Conservation (phyloP, 2,113 vertebrate genomes). For the Murina feae region DNA sequence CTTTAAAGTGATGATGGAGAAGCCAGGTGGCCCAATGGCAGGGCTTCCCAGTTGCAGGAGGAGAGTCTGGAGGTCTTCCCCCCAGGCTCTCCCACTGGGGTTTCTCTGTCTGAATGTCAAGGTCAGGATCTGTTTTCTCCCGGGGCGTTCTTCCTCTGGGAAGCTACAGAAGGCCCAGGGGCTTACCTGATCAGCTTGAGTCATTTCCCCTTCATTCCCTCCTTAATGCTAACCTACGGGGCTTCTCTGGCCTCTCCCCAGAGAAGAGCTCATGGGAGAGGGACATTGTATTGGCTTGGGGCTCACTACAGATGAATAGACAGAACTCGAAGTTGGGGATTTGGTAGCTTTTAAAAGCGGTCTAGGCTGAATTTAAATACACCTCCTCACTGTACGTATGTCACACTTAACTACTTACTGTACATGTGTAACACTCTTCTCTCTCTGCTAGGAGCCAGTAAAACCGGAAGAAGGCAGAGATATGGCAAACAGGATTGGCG, state of each 20-base stretch:
- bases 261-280: background rate
- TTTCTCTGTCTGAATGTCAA: background rate
- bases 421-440: background rate
- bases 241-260: background rate
- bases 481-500: slow-evolving; percentile 88
- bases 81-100: background rate
- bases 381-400: background rate
- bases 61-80: background rate
- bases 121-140: background rate
- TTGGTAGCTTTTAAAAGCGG: background rate
- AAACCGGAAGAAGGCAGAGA: slow-evolving; percentile 88
- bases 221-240: background rate
- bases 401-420: background rate
- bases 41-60: background rate
- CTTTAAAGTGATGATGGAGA: background rate
- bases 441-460: slow-evolving; percentile 82
- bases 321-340: background rate
- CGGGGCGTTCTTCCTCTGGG: background rate
- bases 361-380: background rate
- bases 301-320: background rate
- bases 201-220: background rate
- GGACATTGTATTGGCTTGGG: background rate
- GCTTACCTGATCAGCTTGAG: background rate
- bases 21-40: background rate
- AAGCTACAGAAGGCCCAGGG: background rate